These are phyloP conservation scores for Ips nitidus DNA, from an alignment of 1,140 invertebrate genomes.

Conservation along the genomic window DNA sequence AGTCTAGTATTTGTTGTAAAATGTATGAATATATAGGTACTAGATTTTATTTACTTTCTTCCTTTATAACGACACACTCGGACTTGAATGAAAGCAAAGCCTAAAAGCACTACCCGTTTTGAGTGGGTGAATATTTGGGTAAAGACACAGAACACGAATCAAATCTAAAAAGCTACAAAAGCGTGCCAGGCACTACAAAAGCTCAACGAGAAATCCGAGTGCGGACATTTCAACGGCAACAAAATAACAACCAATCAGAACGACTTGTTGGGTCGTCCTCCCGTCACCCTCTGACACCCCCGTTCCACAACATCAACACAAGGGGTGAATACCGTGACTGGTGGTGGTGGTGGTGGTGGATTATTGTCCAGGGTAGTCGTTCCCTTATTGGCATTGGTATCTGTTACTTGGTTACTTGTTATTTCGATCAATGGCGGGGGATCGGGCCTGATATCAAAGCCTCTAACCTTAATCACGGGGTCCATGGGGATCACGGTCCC, in stretches of 20 bases:
- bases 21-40: too few relatives aligned
- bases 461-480: slow-evolving; percentile 52
- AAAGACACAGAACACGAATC: too few relatives aligned
- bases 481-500: slow-evolving; percentile 70
- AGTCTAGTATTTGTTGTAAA: too few relatives aligned
- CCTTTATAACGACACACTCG: too few relatives aligned
- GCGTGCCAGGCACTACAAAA: slow-evolving; percentile 19
- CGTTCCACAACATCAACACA: slow-evolving; percentile 43
- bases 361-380: not conserved
- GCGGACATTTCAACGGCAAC: not conserved
- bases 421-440: slow-evolving; percentile 50
- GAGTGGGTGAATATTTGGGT: too few relatives aligned
- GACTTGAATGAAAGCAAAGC: too few relatives aligned
- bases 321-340: slow-evolving; percentile 49
- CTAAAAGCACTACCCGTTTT: too few relatives aligned
- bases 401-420: slow-evolving; percentile 54
- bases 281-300: slow-evolving; percentile 1
- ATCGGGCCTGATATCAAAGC: slow-evolving; percentile 52
- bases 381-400: slow-evolving; percentile 31
- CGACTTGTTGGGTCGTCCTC: not conserved
- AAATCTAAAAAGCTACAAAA: not conserved
- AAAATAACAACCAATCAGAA: slow-evolving; percentile 10
- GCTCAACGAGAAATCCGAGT: slow-evolving; percentile 7
- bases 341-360: slow-evolving; percentile 14
- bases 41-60: too few relatives aligned